Conservation (phyloP, 2,113 vertebrate genomes). For the Poecile atricapillus region DNA sequence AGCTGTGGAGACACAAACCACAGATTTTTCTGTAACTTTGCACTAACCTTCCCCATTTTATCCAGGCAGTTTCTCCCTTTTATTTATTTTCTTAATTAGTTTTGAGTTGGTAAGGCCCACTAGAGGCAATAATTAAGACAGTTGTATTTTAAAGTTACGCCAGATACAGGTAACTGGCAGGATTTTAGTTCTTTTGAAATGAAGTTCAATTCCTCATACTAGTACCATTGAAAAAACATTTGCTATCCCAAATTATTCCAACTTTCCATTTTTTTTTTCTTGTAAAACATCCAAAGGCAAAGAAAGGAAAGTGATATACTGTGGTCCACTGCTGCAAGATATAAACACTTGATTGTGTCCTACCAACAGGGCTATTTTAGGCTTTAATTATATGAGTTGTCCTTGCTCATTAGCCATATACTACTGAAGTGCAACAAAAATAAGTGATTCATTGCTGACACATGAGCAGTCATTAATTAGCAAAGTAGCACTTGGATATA, state of each 20-base stretch:
- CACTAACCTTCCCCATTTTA: neutral
- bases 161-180: neutral
- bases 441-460: slow-evolving; percentile 80
- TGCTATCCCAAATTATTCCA: neutral
- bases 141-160: neutral
- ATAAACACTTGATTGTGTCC: slow-evolving; percentile 55
- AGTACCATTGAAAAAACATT: neutral
- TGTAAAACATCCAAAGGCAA: neutral
- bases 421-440: slow-evolving; percentile 69
- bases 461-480: slow-evolving; percentile 76
- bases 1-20: neutral
- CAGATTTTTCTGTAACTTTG: neutral
- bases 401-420: slow-evolving; percentile 72
- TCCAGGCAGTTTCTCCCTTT: neutral
- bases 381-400: slow-evolving; percentile 75
- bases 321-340: neutral
- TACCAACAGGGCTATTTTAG: slow-evolving; percentile 61
- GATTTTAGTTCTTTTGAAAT: neutral
- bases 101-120: neutral
- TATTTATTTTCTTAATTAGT: slow-evolving; percentile 6
- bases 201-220: neutral
- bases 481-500: slow-evolving; percentile 67
- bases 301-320: neutral
- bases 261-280: neutral
- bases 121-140: neutral